These are phyloP conservation scores for Zelleria hepariella DNA, from an alignment of 2,888 invertebrate species.

Conservation along the genomic window DNA sequence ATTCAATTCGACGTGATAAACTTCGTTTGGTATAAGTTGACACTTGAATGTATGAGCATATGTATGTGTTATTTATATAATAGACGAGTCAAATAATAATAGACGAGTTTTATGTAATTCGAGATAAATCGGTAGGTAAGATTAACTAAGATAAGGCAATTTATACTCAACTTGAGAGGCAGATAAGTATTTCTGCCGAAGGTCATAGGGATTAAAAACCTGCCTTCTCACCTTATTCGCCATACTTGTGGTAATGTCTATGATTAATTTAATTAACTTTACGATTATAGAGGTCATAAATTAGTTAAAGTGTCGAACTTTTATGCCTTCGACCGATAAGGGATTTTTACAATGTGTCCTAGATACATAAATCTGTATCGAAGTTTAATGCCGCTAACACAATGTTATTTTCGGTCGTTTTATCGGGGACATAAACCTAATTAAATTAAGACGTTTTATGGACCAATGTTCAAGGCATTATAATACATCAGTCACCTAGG, in stretches of 20 bases:
- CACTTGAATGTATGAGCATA: no score
- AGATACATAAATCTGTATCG: neutral
- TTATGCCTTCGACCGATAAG: neutral
- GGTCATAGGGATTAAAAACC: neutral
- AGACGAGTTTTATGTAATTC: neutral
- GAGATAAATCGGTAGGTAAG: neutral
- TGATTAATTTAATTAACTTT: neutral
- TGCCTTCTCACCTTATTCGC: neutral
- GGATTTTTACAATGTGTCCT: neutral
- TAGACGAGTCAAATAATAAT: no score
- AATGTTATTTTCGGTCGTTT: neutral
- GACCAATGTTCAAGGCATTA: no score
- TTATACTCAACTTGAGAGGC: neutral
- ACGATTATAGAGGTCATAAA: neutral
- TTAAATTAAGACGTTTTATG: neutral
- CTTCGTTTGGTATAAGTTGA: neutral
- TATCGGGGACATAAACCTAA: neutral
- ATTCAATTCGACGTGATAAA: neutral
- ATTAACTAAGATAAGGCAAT: neutral
- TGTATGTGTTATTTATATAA: no score
- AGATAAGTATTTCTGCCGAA: neutral
- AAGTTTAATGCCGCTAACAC: neutral
- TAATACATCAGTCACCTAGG: no score
- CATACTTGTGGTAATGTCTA: neutral
- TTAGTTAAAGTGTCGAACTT: neutral